Evolutionary conservation across 1,140 invertebrate genomes (phyloP), one percentile per base, ranked within the genome.

Genomic region (Hypsibius dujardini): DNA sequence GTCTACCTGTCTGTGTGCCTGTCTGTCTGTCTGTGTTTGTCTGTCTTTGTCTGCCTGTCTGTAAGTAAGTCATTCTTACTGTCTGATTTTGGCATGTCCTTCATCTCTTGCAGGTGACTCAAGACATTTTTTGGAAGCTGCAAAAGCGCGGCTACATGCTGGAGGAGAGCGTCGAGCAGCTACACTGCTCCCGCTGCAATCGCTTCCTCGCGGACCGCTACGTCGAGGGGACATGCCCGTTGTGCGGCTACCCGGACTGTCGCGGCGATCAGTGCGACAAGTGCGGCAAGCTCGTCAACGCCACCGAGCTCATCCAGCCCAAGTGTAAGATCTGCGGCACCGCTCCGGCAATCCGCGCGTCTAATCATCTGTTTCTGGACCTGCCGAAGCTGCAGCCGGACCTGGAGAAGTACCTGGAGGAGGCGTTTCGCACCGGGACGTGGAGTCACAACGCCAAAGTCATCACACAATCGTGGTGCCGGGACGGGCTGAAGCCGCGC

Each of bases 221-320:
- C 83, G 95, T 99, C 2, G 92, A 96, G 80, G 96, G 96, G n/a
- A 92, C 83, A 0, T 99, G 95, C 83, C 95, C 93, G 0, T 84
- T 89, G 76, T 99, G 95, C 80, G 83, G 82, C 7, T 98, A 92
- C 81, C 88, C 90, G 75, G 89, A 93, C 78, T 95, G 95, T 12
- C 83, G 96, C 47, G 96, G 96, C 1, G 96, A 99, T 82, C 96
- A 99, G 79, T 99, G 96, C 79, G 96, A 99, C 80, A 90, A 88
- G 74, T 99, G 96, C 80, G 91, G 94, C 1, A 93, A 95, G 78
- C 82, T 99, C 1, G 88, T 98, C 45, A 98, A 98, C 81, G 90
- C 95, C 0, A 85, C 87, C 0, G 95, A 99, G 73, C 81, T 99
- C 12, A 86, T 88, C 70, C 83, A 88, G 71, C 91, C 96, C 0